These are phyloP conservation scores for Oxystoma pomonae DNA, from an alignment of 2,888 invertebrate genomes.

Conservation along the genomic window DNA sequence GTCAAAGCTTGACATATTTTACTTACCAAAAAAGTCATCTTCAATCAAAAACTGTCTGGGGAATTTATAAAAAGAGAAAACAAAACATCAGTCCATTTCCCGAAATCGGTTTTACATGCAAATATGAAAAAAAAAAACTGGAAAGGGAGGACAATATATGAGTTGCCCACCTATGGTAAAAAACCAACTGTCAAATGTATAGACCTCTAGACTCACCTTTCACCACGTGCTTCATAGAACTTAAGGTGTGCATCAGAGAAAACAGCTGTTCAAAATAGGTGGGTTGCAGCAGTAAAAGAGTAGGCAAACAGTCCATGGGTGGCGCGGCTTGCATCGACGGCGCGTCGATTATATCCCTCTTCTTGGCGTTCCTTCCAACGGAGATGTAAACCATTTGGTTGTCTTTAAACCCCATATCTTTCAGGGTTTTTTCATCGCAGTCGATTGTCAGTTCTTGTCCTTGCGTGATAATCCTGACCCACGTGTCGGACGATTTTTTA, in stretches of 20 bases:
- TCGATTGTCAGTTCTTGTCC: conserved; percentile 92
- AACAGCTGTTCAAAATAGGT: conserved; percentile 90
- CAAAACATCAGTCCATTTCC: no score
- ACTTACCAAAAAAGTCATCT: no score
- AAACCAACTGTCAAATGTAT: no score
- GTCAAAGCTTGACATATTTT: no score
- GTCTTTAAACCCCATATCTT: conserved; percentile 92
- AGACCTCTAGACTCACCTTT: conserved; percentile 58
- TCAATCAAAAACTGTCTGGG: no score
- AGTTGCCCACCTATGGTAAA: no score
- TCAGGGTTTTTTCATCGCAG: conserved; percentile 85
- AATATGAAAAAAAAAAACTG: no score
- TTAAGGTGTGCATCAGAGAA: conserved; percentile 84
- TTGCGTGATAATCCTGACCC: conserved; percentile 84
- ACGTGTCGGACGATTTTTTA: conserved; percentile 54
- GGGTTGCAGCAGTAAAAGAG: conserved; percentile 76
- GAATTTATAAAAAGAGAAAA: no score
- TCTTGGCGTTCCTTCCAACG: conserved; percentile 61
- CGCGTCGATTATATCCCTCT: conserved; percentile 70
- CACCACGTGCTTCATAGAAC: conserved; percentile 76
- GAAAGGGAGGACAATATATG: no score
- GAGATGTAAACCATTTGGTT: conserved; percentile 91
- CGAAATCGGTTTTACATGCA: no score
- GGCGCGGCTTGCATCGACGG: conserved; percentile 85
- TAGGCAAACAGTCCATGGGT: conserved; percentile 80